Conservation (phyloP, 2,113 vertebrate species). For the Pteronura brasiliensis region DNA sequence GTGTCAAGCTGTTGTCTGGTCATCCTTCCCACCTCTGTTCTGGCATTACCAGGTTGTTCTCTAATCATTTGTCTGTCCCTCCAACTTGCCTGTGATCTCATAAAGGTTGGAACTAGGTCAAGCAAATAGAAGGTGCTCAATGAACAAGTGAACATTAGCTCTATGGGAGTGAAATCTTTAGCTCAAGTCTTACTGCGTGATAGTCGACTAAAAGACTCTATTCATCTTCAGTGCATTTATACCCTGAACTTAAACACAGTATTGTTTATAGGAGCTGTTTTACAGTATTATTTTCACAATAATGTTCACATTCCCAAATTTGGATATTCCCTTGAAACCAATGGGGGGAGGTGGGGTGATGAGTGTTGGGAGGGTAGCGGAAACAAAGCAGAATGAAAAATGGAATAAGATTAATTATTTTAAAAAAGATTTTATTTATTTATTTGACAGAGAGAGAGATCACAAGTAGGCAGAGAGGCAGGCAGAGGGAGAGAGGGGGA, state of each 20-base stretch:
- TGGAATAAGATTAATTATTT: background rate
- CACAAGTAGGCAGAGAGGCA: no score
- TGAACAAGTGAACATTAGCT: background rate
- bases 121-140: background rate
- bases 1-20: background rate
- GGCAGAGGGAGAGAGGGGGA: no score
- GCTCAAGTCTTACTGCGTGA: background rate
- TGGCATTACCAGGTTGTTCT: background rate
- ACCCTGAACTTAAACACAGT: background rate
- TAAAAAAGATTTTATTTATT: background rate
- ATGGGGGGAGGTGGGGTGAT: no score
- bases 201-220: background rate
- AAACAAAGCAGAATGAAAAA: slow-evolving; percentile 15
- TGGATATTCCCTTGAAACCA: background rate
- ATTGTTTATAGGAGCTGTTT: background rate
- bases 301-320: background rate
- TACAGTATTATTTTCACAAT: background rate
- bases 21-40: background rate
- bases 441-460: no score
- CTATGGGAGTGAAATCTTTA: background rate
- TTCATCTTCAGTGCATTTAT: background rate
- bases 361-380: background rate
- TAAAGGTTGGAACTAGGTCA: background rate
- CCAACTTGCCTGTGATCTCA: background rate
- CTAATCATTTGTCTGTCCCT: background rate